Base-by-base conservation (phyloP, 2,797 vertebrate species). In the Cheirogaleus major region DNA sequence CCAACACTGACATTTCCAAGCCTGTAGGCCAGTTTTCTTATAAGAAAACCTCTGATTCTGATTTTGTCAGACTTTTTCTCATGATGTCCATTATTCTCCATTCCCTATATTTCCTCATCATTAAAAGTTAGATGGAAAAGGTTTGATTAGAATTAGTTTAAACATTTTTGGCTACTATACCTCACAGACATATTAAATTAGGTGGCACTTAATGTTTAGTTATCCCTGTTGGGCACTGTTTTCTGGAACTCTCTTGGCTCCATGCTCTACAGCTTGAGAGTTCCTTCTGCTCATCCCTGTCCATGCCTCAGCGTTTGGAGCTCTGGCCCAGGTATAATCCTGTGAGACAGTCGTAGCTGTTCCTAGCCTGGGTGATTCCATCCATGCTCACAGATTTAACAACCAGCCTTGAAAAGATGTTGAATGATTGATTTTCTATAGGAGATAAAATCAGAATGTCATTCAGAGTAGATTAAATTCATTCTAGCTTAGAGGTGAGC, bases 381-480 rank as follows among this genome's bases (percentile, higher is more conserved):
- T 55, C 35, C 23, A 48, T 86, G 75, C 38, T 85, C 30, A 85
- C 10, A 6, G 70, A 78, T 9, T 93, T 87, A 92, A 70, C 55
- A 78, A 52, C 38, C 48, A 82, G 4, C 59, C 27, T 38, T 22
- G 45, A 88, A 61, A 94, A 72, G 61, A 93, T 1, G 0, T 76
- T 80, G 88, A 95, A 61, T 69, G 78, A 63, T 78, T 86, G 45
- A 61, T 91, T 91, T 89, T 91, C 75, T 43, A 43, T 80, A 70
- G 65, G 67, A 80, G 67, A 95, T 91, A 93, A 95, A 96, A 95
- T 90, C 5, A 43, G 48, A 78, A 67, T 95, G 95, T 63, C 59
- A 78, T 72, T 92, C 50, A 69, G 50, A 82, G 52, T 96, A 87
- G 94, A 76, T 78, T 67, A 89, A 82, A 85, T 94, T 98, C 69